Conservation (phyloP, 2,113 vertebrate genomes). For the Clinocottus analis region DNA sequence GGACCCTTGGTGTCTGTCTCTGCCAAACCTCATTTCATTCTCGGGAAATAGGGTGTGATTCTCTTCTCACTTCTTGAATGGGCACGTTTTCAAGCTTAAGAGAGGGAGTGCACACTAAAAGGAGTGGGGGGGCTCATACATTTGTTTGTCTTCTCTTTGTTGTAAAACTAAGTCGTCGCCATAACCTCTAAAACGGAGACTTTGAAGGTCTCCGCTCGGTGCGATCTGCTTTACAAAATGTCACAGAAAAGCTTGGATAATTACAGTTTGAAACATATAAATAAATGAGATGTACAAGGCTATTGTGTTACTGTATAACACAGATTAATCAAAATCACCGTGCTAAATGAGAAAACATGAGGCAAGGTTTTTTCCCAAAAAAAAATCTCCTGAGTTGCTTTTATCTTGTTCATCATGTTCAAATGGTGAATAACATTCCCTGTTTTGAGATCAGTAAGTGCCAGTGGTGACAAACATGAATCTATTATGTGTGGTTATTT, state of each 20-base stretch:
- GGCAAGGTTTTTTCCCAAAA: not conserved
- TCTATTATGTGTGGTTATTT: conserved; percentile 37
- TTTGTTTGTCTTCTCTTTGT: not conserved
- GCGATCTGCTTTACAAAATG: not conserved
- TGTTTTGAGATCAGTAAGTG: conserved; percentile 40
- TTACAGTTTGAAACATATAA: not conserved
- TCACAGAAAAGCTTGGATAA: not conserved
- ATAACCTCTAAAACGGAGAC: not conserved
- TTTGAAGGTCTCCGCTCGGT: not conserved
- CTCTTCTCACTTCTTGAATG: conserved; percentile 22
- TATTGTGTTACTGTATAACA: not conserved
- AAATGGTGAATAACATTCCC: conserved; percentile 14
- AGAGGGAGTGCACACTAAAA: conserved; percentile 18
- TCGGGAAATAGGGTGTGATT: conserved; percentile 26
- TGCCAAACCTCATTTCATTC: conserved; percentile 59
- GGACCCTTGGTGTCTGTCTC: conserved; percentile 28
- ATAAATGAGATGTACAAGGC: not conserved
- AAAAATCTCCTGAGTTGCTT: not conserved
- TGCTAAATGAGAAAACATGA: not conserved
- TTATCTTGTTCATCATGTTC: conserved; percentile 20
- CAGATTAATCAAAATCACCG: not conserved
- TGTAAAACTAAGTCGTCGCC: not conserved
- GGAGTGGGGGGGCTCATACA: not conserved
- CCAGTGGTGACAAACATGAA: conserved; percentile 41
- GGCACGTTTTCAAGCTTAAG: conserved; percentile 29